A percentile compares a stretch with the other conserved stretches of the same genome.
These are phyloP conservation scores for Corydoras sp. DNA, from an alignment of 2,113 vertebrate genomes.

Conservation along the genomic window DNA sequence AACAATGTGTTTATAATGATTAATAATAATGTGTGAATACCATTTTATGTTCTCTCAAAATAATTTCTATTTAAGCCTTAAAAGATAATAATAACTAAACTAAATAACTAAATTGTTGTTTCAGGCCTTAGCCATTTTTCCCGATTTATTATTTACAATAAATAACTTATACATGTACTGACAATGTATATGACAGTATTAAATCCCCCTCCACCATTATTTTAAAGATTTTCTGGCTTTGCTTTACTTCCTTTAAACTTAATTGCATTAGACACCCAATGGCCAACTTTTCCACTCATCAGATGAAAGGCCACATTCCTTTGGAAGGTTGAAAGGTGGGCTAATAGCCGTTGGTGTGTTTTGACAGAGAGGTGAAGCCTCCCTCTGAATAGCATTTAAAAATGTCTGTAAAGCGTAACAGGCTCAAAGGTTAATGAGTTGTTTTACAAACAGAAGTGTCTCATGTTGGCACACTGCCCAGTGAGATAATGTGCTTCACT, in stretches of 20 bases:
- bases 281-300: neutral
- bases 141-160: no score
- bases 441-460: conserved; percentile 22
- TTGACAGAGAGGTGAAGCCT: neutral
- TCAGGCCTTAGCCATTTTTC: no score
- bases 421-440: conserved; percentile 39
- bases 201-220: neutral
- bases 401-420: conserved; percentile 27
- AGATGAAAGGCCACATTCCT: conserved; percentile 28
- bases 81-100: no score
- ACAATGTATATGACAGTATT: neutral
- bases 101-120: no score
- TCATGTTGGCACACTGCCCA: conserved; percentile 20
- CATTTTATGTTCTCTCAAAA: no score
- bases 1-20: no score
- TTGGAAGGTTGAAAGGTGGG: conserved; percentile 20
- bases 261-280: conserved; percentile 14
- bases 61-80: no score
- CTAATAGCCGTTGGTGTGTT: conserved; percentile 15
- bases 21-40: no score
- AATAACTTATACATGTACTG: no score
- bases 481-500: neutral
- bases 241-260: conserved; percentile 12
- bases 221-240: neutral
- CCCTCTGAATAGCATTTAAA: conserved; percentile 31